A percentile compares a stretch with the other conserved stretches of the same genome.
Conservation (phyloP, 2,888 invertebrate genomes). For the Mythimna pallens region DNA sequence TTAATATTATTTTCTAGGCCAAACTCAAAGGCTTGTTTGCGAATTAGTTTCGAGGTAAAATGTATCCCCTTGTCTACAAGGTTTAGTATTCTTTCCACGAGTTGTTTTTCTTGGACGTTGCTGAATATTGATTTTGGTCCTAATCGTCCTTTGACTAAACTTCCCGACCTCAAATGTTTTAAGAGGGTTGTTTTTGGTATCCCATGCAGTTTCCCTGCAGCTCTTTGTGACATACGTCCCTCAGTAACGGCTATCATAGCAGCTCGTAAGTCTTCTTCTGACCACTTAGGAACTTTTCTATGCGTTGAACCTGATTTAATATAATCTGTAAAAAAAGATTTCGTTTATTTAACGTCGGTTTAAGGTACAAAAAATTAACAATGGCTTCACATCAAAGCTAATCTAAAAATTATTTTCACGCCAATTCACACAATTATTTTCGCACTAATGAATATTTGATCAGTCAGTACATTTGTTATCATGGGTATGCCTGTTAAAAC, state of each 20-base stretch:
- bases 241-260: constrained; percentile 14
- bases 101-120: constrained; percentile 13
- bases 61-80: not conserved
- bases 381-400: not conserved
- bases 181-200: constrained; percentile 17
- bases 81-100: not conserved
- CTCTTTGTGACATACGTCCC: not conserved
- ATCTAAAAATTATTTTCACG: too few relatives aligned
- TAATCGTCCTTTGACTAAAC: not conserved
- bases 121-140: not conserved
- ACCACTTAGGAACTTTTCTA: constrained; percentile 8
- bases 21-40: constrained; percentile 6
- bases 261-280: constrained; percentile 8
- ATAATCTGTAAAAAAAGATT: not conserved
- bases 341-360: not conserved
- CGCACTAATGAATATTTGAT: too few relatives aligned
- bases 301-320: not conserved
- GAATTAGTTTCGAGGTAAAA: not conserved
- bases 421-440: too few relatives aligned
- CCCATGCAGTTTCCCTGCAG: constrained; percentile 1
- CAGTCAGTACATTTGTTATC: too few relatives aligned
- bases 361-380: not conserved
- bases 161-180: constrained; percentile 14
- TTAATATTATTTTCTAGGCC: constrained; percentile 6
- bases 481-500: too few relatives aligned